phyloP scores from a whole-genome alignment of 2,888 invertebrate genomes.

The Odiellus spinosus region DNA sequence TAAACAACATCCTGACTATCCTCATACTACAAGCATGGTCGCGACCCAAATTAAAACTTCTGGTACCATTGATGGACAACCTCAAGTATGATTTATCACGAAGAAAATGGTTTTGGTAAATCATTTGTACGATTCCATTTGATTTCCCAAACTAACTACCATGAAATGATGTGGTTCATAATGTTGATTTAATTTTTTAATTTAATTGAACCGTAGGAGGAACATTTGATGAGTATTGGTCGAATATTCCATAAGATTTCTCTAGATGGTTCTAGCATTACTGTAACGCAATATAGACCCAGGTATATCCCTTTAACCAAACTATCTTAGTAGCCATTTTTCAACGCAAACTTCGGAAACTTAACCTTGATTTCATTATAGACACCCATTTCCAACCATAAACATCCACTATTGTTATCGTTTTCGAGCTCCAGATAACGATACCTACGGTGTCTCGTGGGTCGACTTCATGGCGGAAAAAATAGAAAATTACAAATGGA shows the following conservation, averaged over 20 bases:
- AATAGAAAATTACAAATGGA: slow-evolving; percentile 92
- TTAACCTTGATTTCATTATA: too few relatives aligned
- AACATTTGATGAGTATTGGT: slow-evolving; percentile 78
- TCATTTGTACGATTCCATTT: not conserved
- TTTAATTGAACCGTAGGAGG: slow-evolving; percentile 46
- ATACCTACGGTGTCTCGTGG: slow-evolving; percentile 83
- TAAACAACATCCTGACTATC: slow-evolving; percentile 15
- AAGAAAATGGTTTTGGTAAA: too few relatives aligned
- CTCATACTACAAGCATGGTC: slow-evolving; percentile 21
- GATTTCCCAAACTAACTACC: too few relatives aligned
- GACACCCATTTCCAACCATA: slow-evolving; percentile 84
- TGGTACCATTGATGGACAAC: slow-evolving; percentile 12
- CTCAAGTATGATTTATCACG: slow-evolving; percentile 15
- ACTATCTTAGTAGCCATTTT: too few relatives aligned
- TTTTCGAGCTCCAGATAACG: slow-evolving; percentile 80
- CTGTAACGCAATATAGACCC: slow-evolving; percentile 84
- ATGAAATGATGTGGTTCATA: too few relatives aligned
- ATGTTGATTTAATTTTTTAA: not conserved
- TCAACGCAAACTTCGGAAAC: too few relatives aligned
- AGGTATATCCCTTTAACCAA: too few relatives aligned
- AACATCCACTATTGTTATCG: slow-evolving; percentile 71
- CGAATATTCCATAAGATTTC: slow-evolving; percentile 85
- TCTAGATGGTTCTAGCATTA: slow-evolving; percentile 71
- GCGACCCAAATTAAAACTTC: slow-evolving; percentile 23
- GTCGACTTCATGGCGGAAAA: slow-evolving; percentile 88